These are phyloP conservation scores for Serrognathus titanus DNA, from an alignment of 2,888 invertebrate genomes.

Conservation along the genomic window DNA sequence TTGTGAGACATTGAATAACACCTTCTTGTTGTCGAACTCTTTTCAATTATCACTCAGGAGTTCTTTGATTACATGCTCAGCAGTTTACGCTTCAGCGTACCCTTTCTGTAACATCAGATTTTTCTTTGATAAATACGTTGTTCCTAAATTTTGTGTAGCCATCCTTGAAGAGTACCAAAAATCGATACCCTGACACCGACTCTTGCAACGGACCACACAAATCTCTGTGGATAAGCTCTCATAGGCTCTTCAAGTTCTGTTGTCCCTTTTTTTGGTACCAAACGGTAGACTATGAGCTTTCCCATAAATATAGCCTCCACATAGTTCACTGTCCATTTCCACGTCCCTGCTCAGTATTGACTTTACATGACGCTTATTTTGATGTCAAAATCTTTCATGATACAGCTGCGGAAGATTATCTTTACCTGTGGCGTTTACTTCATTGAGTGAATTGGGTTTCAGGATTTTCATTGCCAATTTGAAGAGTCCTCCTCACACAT, in stretches of 20 bases:
- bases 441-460: not conserved
- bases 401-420: not conserved
- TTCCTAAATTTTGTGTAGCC: conserved; percentile 29
- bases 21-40: too few species aligned
- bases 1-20: too few species aligned
- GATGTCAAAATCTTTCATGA: conserved; percentile 3
- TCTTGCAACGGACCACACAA: conserved; percentile 3
- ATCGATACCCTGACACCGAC: not conserved
- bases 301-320: conserved; percentile 32
- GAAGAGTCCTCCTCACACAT: too few species aligned
- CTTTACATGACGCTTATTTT: conserved; percentile 1
- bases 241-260: conserved; percentile 25
- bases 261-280: conserved; percentile 23
- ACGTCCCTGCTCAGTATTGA: conserved; percentile 12
- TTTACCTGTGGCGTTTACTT: not conserved
- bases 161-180: conserved; percentile 19
- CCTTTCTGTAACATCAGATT: conserved; percentile 29
- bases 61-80: conserved; percentile 30
- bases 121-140: conserved; percentile 25
- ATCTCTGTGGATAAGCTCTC: conserved; percentile 28
- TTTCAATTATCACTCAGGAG: conserved; percentile 34
- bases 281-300: conserved; percentile 32
- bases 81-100: conserved; percentile 24
- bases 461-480: too few species aligned
- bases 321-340: conserved; percentile 25